Evolutionary conservation across 2,888 invertebrate species (phyloP).

Genomic region (Apodemia zela): DNA sequence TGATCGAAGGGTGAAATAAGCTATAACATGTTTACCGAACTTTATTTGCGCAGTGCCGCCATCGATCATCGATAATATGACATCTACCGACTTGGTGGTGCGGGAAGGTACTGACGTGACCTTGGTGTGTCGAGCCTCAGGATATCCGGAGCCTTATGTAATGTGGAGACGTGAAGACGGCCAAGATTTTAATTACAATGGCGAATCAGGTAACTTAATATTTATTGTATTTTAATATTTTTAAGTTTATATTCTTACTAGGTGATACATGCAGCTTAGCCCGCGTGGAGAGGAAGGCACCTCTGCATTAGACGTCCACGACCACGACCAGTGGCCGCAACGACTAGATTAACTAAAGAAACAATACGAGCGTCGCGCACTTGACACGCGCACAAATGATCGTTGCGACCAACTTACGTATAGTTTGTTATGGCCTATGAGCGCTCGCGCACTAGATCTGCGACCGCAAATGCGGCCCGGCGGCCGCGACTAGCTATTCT

Average conservation of each 20-base stretch:
- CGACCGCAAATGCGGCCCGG: no score
- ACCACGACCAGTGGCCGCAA: no score
- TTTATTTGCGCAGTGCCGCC: slow-evolving; percentile 87
- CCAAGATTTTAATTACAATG: slow-evolving; percentile 92
- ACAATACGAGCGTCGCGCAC: no score
- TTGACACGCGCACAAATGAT: no score
- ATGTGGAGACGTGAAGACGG: slow-evolving; percentile 96
- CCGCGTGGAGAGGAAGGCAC: no score
- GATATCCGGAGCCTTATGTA: slow-evolving; percentile 94
- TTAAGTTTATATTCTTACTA: not conserved
- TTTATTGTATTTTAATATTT: not conserved
- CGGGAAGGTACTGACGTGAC: slow-evolving; percentile 93
- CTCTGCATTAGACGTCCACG: no score
- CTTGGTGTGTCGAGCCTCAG: slow-evolving; percentile 91
- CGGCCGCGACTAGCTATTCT: no score
- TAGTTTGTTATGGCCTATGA: no score
- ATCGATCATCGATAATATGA: slow-evolving; percentile 92
- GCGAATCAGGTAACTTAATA: slow-evolving; percentile 85
- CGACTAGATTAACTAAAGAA: no score
- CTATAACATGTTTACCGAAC: slow-evolving; percentile 11
- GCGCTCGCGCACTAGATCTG: no score
- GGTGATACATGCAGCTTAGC: not conserved
- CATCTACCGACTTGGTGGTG: slow-evolving; percentile 95
- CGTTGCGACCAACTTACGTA: no score
- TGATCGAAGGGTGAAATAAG: slow-evolving; percentile 9